Percentiles rank a stretch among this genome's conserved stretches.
Evolutionary conservation across 2,113 vertebrate genomes (phyloP).

Genomic region (Alectura lathami): DNA sequence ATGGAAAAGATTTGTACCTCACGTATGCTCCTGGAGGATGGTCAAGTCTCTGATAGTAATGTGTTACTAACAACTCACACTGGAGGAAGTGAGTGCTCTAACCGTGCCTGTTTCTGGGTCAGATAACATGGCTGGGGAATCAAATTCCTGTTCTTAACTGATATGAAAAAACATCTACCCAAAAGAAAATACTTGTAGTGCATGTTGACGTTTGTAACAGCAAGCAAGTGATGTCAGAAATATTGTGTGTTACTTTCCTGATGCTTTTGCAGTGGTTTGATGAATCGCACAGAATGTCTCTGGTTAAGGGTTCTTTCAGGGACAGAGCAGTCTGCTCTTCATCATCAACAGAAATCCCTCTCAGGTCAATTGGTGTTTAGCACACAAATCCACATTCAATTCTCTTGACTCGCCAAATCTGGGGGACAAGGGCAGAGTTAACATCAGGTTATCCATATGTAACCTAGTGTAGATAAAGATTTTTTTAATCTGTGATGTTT

Average conservation of each 20-base stretch:
- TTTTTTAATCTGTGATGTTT: neutral
- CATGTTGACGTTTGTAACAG: conserved; percentile 23
- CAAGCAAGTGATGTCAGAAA: neutral
- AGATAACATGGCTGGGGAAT: conserved; percentile 6
- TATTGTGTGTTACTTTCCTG: neutral
- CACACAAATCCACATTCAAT: neutral
- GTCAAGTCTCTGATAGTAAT: conserved; percentile 91
- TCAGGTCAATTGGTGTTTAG: neutral
- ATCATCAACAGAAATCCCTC: neutral
- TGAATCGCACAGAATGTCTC: neutral
- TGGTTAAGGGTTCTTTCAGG: neutral
- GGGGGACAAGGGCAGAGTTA: neutral
- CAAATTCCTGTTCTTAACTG: neutral
- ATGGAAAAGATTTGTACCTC: conserved; percentile 93
- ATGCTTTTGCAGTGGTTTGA: neutral
- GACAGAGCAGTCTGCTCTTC: neutral
- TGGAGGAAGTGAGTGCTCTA: conserved; percentile 97
- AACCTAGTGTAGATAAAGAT: neutral
- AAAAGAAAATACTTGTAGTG: neutral
- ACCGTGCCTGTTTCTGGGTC: conserved; percentile 56
- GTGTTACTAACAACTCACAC: conserved; percentile 96
- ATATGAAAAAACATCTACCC: neutral
- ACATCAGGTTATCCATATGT: neutral
- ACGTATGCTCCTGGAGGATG: conserved; percentile 88
- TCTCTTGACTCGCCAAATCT: neutral